phyloP scores from a whole-genome alignment of 2,888 invertebrate species.

The Conomelus anceps region DNA sequence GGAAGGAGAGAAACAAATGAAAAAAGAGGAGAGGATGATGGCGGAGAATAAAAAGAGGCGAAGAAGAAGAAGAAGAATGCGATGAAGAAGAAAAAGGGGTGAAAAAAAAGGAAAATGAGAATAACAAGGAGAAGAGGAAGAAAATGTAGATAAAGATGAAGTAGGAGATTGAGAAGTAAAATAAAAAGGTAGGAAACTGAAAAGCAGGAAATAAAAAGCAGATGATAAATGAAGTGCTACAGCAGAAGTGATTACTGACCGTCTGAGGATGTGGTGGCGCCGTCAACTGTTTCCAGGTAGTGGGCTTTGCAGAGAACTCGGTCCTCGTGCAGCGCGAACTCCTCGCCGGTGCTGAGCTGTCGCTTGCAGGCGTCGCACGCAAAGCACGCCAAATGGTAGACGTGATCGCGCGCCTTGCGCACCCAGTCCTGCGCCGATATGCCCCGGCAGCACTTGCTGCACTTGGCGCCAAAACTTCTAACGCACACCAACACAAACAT shows the following conservation, averaged over 20 bases:
- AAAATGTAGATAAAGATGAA: too few species aligned
- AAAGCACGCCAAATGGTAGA: conserved; percentile 98
- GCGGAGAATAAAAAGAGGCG: not conserved
- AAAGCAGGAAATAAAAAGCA: not conserved
- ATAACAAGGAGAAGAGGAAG: too few species aligned
- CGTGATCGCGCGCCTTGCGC: conserved; percentile 84
- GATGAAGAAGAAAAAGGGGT: too few species aligned
- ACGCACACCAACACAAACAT: conserved; percentile 1
- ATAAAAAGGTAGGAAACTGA: too few species aligned
- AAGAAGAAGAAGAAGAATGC: too few species aligned
- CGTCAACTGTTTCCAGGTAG: conserved; percentile 85
- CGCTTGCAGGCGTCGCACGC: conserved; percentile 94
- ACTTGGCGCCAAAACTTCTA: conserved; percentile 94
- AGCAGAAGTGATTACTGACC: too few species aligned
- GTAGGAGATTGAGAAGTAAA: too few species aligned
- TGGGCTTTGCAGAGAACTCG: conserved; percentile 95
- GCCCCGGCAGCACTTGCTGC: conserved; percentile 88
- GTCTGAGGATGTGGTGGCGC: conserved; percentile 85
- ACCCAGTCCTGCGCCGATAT: conserved; percentile 98
- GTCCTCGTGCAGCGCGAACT: conserved; percentile 93
- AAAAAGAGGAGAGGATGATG: not conserved
- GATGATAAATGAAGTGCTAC: too few species aligned
- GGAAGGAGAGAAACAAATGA: not conserved
- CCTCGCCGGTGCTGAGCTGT: conserved; percentile 89
- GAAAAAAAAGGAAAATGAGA: too few species aligned